Evolutionary conservation across 2,888 invertebrate species (phyloP).

Genomic region (Lampropteryx suffumata): DNA sequence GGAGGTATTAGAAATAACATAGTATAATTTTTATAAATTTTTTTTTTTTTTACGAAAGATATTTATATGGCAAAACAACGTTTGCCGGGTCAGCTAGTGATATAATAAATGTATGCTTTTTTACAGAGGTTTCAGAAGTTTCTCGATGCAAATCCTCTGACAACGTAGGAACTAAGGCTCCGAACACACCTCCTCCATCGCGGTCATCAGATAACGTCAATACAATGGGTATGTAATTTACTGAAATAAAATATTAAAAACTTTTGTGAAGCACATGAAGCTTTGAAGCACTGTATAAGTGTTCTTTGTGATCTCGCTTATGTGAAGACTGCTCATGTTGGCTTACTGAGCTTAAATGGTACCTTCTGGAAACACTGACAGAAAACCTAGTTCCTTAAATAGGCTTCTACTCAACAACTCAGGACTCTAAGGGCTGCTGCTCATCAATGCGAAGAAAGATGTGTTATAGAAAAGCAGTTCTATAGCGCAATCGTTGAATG

Average conservation of each 20-base stretch:
- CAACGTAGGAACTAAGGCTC: slow-evolving; percentile 64
- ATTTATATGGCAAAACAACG: too few species aligned
- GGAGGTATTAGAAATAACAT: too few species aligned
- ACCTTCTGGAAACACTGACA: background rate
- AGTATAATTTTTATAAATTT: too few species aligned
- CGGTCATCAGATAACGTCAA: slow-evolving; percentile 77
- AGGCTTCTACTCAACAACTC: too few species aligned
- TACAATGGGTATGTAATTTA: slow-evolving; percentile 64
- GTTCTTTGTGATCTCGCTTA: slow-evolving; percentile 49
- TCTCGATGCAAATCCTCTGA: slow-evolving; percentile 78
- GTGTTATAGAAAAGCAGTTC: too few species aligned
- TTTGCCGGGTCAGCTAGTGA: too few species aligned
- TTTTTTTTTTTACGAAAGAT: too few species aligned
- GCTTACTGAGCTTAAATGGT: slow-evolving; percentile 28
- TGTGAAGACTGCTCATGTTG: slow-evolving; percentile 39
- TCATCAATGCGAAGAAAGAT: too few species aligned
- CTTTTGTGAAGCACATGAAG: slow-evolving; percentile 28
- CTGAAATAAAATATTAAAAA: background rate
- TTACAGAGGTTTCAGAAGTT: slow-evolving; percentile 61
- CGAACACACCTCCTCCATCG: slow-evolving; percentile 74
- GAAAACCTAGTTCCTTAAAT: background rate
- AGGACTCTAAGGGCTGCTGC: too few species aligned
- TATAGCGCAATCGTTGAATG: too few species aligned
- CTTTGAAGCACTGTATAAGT: slow-evolving; percentile 34
- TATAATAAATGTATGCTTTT: too few species aligned